Percentiles rank a stretch among this genome's conserved stretches.
phyloP scores from a whole-genome alignment of 1,140 invertebrate genomes.

The Anoplolepis gracilipes region DNA sequence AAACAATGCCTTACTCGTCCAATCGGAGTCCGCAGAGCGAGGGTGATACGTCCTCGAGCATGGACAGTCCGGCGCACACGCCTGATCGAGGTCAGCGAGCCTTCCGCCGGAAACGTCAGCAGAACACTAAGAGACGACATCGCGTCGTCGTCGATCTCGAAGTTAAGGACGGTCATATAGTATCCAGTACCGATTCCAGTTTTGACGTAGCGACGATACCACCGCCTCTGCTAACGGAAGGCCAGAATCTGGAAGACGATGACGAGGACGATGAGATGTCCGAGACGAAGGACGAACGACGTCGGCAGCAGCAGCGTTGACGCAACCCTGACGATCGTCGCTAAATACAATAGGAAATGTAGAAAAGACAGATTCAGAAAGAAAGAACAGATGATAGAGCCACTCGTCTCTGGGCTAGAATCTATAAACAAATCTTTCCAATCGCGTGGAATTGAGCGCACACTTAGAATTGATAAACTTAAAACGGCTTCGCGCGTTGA shows the following conservation, averaged over 20 bases:
- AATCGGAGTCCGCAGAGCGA: conserved; percentile 84
- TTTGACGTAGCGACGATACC: conserved; percentile 90
- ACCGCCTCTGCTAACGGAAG: conserved; percentile 88
- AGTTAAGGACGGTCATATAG: conserved; percentile 83
- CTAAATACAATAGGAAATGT: neutral
- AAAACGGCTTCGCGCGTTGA: neutral
- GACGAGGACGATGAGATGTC: conserved; percentile 78
- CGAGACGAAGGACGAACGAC: conserved; percentile 62
- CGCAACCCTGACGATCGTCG: neutral
- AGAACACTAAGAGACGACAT: conserved; percentile 80
- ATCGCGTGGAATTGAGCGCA: conserved; percentile 69
- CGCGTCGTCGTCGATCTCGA: conserved; percentile 83
- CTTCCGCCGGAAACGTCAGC: conserved; percentile 82
- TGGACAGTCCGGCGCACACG: conserved; percentile 84
- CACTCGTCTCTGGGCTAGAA: neutral
- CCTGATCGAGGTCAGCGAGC: conserved; percentile 82
- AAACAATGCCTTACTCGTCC: conserved; percentile 82
- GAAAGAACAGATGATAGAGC: neutral
- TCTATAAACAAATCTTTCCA: conserved; percentile 17
- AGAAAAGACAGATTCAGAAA: neutral
- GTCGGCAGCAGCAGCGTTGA: conserved; percentile 67
- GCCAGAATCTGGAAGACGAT: conserved; percentile 84
- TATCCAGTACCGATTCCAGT: conserved; percentile 88
- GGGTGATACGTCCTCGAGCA: conserved; percentile 84
- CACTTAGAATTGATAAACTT: conserved; percentile 48